Evolutionary conservation across 37 sponge, comb jelly and placozoan genomes (phyloP).

Genomic region (Halichondria panicea): DNA sequence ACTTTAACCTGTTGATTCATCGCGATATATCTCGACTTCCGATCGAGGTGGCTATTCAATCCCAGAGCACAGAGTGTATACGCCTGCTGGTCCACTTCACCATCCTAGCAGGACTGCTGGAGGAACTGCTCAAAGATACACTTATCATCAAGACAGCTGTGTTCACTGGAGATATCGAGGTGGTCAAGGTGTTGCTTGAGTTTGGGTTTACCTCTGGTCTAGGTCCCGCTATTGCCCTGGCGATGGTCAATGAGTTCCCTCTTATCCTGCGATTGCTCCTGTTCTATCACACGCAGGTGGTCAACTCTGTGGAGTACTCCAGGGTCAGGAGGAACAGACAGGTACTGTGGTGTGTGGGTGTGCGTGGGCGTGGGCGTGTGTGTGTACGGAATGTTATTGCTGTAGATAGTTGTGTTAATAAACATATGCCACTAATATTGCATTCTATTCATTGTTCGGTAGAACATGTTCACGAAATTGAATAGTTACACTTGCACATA

Average conservation of each 20-base stretch:
- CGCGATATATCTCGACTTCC: constrained; percentile 10
- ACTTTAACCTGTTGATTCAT: constrained; percentile 14
- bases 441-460: too few relatives aligned
- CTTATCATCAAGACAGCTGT: constrained; percentile 38
- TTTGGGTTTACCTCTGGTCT: constrained; percentile 45
- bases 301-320: constrained; percentile 8
- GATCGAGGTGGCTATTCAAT: constrained; percentile 47
- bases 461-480: neutral
- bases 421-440: too few relatives aligned
- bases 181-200: constrained; percentile 46
- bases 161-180: constrained; percentile 3
- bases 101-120: neutral
- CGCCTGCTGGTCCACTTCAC: constrained; percentile 31
- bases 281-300: constrained; percentile 57
- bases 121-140: constrained; percentile 17
- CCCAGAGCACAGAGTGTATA: constrained; percentile 22
- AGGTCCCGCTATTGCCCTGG: constrained; percentile 23
- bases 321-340: neutral
- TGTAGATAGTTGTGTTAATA: too few relatives aligned
- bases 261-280: constrained; percentile 37
- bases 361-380: too few relatives aligned
- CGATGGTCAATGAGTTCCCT: neutral
- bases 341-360: too few relatives aligned
- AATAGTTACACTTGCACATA: neutral
- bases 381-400: too few relatives aligned